Percentiles rank a stretch among this genome's conserved stretches.
phyloP scores from a whole-genome alignment of 2,797 vertebrate species.

The Karalla daura region DNA sequence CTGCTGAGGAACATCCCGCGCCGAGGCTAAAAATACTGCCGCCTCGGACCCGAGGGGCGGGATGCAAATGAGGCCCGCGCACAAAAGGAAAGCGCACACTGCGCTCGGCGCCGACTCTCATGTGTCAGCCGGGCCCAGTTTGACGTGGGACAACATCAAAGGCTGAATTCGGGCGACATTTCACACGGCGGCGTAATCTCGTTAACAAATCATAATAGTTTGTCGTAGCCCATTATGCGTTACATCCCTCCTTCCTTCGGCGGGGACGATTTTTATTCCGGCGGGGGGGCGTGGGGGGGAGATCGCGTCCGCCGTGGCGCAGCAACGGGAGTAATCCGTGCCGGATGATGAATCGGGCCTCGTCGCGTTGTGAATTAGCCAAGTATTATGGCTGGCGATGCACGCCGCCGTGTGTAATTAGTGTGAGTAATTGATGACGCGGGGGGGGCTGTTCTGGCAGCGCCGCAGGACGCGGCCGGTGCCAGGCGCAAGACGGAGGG shows the following conservation, averaged over 20 bases:
- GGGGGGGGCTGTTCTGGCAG: constrained; percentile 26
- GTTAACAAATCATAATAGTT: constrained; percentile 60
- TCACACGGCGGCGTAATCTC: constrained; percentile 58
- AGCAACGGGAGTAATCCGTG: constrained; percentile 14
- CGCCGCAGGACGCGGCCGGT: not conserved
- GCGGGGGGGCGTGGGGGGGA: constrained; percentile 14
- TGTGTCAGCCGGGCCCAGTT: constrained; percentile 50
- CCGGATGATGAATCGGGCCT: constrained; percentile 27
- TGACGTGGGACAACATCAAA: constrained; percentile 70
- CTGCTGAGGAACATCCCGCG: constrained; percentile 12
- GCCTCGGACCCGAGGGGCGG: constrained; percentile 30
- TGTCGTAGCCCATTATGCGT: constrained; percentile 45
- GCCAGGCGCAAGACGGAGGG: constrained; percentile 27
- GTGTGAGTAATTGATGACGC: constrained; percentile 35
- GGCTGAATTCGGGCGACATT: constrained; percentile 52
- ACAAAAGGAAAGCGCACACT: constrained; percentile 51
- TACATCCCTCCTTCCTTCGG: constrained; percentile 37
- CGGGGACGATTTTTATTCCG: constrained; percentile 24
- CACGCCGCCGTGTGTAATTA: constrained; percentile 31
- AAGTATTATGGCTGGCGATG: constrained; percentile 29
- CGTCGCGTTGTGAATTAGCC: constrained; percentile 27
- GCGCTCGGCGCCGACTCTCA: constrained; percentile 39
- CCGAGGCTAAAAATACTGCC: constrained; percentile 39
- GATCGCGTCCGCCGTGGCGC: constrained; percentile 11
- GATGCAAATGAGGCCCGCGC: constrained; percentile 43